Conservation (phyloP, 2,888 invertebrate species). For the Kryphioiulus occultus region DNA sequence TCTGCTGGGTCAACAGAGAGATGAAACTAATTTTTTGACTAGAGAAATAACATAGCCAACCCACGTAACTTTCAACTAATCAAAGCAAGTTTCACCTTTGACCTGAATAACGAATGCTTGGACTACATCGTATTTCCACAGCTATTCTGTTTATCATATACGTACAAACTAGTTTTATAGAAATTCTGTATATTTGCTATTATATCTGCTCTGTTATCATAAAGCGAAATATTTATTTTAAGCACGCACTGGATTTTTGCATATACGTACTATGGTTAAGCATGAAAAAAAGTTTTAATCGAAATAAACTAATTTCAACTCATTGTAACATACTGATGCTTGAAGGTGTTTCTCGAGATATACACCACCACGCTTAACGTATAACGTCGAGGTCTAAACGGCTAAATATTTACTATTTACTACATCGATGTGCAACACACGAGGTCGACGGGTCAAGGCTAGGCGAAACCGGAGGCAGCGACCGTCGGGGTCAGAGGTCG, state of each 20-base stretch:
- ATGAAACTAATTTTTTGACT: no score
- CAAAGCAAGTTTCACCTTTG: neutral
- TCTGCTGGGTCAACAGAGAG: no score
- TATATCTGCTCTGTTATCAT: neutral
- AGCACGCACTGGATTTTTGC: neutral
- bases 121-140: neutral
- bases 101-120: constrained; percentile 15
- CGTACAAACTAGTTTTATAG: constrained; percentile 8
- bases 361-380: no score
- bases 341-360: neutral
- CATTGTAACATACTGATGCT: neutral
- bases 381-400: no score
- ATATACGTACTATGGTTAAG: neutral
- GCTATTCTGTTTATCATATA: constrained; percentile 24
- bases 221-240: constrained; percentile 24
- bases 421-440: no score
- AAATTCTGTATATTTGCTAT: neutral
- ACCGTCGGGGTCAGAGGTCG: neutral
- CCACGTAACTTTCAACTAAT: constrained; percentile 22
- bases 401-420: no score
- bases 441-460: neutral
- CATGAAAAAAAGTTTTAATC: neutral
- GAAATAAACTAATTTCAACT: neutral
- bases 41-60: neutral
- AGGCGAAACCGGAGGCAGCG: neutral